Base-by-base conservation (phyloP, 35 echinoderm and acorn worm genomes). In the Acanthaster planci region DNA sequence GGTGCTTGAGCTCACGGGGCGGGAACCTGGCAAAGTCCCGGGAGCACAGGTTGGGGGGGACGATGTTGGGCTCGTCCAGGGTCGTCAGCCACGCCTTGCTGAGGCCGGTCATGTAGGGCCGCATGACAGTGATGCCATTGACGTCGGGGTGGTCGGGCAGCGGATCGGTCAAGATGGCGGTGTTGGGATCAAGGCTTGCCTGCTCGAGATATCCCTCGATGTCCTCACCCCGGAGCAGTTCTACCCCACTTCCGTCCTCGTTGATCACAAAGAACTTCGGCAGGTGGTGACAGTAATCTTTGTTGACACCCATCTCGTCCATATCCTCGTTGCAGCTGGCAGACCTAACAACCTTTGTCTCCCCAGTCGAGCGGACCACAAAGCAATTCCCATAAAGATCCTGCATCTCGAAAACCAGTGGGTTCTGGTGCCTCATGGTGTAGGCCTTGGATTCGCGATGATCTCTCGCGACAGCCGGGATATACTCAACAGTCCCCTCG, bases 261-360 rank as follows among this genome's bases (percentile, higher is more conserved):
- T 99, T 64, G 76, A 99, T 86, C 40, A 99, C 83, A 86, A 99
- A 99, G 60, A 91, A 99, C 37, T 92, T 77, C 53, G 96, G 96
- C 36, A 89, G 77, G 53, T 55, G 54, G 15, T 80, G 60, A 30
- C 60, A 37, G 1, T 47, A 15, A 36, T 90, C 88, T 14, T 90
- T 87, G 27, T 78, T 42, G 30, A 80, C 85, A 54, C 82, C 87
- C 76, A 29, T 83, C 19, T 79, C 80, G 9, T 54, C 87, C 21
- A 44, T 58, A 38, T 77, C 51, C 7, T 78, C 88, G 52, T 80
- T 84, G 36, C 39, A 51, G 5, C 32, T 39, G 0, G 31, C 32
- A 19, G 21, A 27, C 18, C 89, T 84, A n/a, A 76, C 44, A 19
- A 79, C 84, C 16, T 83, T 36, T 16, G 88, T 60, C 16, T 99